Evolutionary conservation across 2,888 invertebrate species (phyloP).

Genomic region (Hetaerina titia): DNA sequence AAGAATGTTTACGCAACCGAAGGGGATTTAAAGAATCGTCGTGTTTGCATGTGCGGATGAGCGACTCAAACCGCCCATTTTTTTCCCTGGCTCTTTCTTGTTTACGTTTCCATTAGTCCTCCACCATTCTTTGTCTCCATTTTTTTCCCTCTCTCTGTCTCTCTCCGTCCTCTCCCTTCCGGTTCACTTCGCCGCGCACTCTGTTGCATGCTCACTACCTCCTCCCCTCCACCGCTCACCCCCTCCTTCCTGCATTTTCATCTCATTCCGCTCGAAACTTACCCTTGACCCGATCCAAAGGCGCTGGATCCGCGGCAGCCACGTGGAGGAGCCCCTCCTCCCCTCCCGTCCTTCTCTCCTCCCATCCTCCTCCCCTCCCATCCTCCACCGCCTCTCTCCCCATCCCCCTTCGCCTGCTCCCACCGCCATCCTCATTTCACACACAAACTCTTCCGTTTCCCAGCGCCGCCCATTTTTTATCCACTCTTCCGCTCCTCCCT

Average conservation of each 20-base stretch:
- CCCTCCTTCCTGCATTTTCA: not conserved
- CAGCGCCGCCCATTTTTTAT: constrained; percentile 38
- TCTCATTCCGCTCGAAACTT: constrained; percentile 26
- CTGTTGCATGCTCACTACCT: not conserved
- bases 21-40: not conserved
- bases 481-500: not conserved
- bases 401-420: not conserved
- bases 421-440: constrained; percentile 27
- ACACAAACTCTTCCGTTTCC: constrained; percentile 47
- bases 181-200: not conserved
- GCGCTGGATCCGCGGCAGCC: constrained; percentile 32
- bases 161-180: constrained; percentile 18
- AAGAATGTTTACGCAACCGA: not conserved
- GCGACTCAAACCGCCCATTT: not conserved
- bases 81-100: not conserved
- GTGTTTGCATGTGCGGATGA: not conserved
- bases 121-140: not conserved
- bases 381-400: not conserved
- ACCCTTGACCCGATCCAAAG: constrained; percentile 59
- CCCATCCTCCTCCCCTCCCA: not conserved
- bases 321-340: constrained; percentile 39
- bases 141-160: not conserved
- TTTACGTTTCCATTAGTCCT: not conserved
- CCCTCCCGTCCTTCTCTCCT: not conserved
- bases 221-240: not conserved